Evolutionary conservation across 2,797 vertebrate species (phyloP).

Genomic region (Centropyge bicolor): DNA sequence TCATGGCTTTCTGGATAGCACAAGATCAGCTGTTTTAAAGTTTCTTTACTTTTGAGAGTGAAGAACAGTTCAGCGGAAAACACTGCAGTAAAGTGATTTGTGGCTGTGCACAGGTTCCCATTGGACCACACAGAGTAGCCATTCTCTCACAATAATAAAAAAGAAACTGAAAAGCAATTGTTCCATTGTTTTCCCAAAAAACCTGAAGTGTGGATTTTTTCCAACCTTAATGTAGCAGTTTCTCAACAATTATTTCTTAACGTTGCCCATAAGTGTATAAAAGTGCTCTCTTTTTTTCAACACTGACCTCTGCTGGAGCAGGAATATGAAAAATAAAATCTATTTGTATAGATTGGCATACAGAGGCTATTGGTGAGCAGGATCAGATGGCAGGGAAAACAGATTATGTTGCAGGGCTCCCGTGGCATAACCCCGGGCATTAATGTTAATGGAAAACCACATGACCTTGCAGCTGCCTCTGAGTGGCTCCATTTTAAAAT

Average conservation of each 20-base stretch:
- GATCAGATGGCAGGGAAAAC: slow-evolving; percentile 77
- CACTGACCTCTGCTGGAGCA: slow-evolving; percentile 31
- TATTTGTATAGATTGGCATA: slow-evolving; percentile 70
- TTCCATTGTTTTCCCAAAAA: background rate
- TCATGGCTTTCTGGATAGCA: slow-evolving; percentile 50
- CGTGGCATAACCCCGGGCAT: slow-evolving; percentile 74
- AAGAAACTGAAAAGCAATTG: background rate
- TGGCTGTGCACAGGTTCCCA: slow-evolving; percentile 20
- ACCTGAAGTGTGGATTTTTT: background rate
- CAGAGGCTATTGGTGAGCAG: slow-evolving; percentile 51
- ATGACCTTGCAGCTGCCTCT: slow-evolving; percentile 76
- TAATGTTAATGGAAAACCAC: slow-evolving; percentile 80
- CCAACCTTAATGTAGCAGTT: background rate
- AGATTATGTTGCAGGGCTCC: slow-evolving; percentile 74
- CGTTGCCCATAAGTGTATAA: background rate
- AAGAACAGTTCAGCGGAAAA: slow-evolving; percentile 22
- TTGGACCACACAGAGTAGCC: slow-evolving; percentile 4
- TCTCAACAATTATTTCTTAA: background rate
- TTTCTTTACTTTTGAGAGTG: slow-evolving; percentile 39
- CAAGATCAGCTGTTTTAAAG: slow-evolving; percentile 57
- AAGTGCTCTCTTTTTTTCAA: slow-evolving; percentile 1
- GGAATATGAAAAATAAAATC: slow-evolving; percentile 52
- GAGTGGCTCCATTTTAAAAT: slow-evolving; percentile 72
- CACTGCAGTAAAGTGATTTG: slow-evolving; percentile 42
- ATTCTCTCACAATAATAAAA: slow-evolving; percentile 9